Percentiles rank a stretch among this genome's conserved stretches.
These are phyloP conservation scores for Heteromurus nitidus DNA, from an alignment of 2,888 invertebrate genomes.

Conservation along the genomic window DNA sequence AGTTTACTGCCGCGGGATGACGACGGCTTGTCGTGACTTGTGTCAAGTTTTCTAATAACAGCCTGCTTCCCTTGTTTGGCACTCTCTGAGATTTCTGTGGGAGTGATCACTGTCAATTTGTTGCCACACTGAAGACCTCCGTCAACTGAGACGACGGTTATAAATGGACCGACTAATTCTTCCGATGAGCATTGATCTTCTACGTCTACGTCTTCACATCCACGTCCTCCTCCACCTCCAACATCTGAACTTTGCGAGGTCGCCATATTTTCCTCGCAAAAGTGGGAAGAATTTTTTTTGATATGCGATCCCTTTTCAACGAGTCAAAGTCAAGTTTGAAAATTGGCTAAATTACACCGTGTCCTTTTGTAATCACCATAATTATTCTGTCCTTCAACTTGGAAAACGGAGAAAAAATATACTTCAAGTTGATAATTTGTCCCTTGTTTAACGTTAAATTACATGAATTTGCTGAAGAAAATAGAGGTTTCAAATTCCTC, in stretches of 20 bases:
- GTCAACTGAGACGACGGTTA: conserved; percentile 73
- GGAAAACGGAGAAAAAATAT: too few relatives aligned
- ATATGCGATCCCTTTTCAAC: too few relatives aligned
- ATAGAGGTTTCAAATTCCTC: too few relatives aligned
- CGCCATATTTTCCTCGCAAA: background rate
- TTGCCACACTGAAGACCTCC: conserved; percentile 71
- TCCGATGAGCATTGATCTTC: conserved; percentile 39
- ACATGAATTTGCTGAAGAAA: too few relatives aligned
- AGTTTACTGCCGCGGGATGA: conserved; percentile 35
- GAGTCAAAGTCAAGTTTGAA: conserved; percentile 8
- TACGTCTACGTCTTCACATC: conserved; percentile 39
- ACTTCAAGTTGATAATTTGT: too few relatives aligned
- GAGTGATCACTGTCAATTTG: conserved; percentile 73
- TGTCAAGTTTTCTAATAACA: conserved; percentile 63
- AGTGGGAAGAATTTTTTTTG: too few relatives aligned
- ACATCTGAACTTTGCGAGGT: conserved; percentile 8
- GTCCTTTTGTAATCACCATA: conserved; percentile 23
- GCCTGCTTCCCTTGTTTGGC: conserved; percentile 62
- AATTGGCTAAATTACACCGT: conserved; percentile 24
- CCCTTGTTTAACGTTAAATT: too few relatives aligned
- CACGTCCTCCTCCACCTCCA: conserved; percentile 18
- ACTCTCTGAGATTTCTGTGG: conserved; percentile 63
- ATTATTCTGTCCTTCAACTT: conserved; percentile 36
- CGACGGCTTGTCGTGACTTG: conserved; percentile 57
- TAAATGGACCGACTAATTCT: conserved; percentile 69